Evolutionary conservation across 2,888 invertebrate species (phyloP).

Genomic region (Tetrapedia diversipes): DNA sequence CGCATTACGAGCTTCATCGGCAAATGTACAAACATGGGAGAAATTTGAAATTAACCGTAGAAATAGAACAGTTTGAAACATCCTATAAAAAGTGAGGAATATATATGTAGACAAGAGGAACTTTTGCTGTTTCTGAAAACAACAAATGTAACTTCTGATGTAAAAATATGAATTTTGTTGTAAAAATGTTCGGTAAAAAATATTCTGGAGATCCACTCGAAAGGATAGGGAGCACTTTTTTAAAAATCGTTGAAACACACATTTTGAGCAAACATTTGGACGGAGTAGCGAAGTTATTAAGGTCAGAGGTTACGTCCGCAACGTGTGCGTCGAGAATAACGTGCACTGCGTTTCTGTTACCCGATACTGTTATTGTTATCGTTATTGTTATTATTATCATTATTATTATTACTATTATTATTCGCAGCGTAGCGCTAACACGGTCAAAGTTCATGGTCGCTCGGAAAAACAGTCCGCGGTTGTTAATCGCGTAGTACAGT

Average conservation of each 20-base stretch:
- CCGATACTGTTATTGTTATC: background rate
- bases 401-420: conserved; percentile 5
- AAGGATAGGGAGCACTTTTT: background rate
- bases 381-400: background rate
- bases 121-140: background rate
- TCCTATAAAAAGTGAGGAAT: no score
- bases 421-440: background rate
- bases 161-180: background rate
- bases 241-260: background rate
- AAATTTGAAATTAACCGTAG: background rate
- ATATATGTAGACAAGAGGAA: background rate
- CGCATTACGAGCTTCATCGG: background rate
- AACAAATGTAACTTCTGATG: background rate
- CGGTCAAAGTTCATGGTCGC: background rate
- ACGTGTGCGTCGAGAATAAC: background rate
- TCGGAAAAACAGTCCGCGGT: background rate
- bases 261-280: background rate
- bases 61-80: background rate
- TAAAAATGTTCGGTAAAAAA: background rate
- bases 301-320: no score
- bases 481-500: background rate
- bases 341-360: background rate
- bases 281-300: background rate
- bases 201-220: background rate
- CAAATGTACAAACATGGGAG: background rate